Evolutionary conservation across 1,140 invertebrate genomes (phyloP), one percentile per base, ranked within the genome.

Genomic region (Mya arenaria): DNA sequence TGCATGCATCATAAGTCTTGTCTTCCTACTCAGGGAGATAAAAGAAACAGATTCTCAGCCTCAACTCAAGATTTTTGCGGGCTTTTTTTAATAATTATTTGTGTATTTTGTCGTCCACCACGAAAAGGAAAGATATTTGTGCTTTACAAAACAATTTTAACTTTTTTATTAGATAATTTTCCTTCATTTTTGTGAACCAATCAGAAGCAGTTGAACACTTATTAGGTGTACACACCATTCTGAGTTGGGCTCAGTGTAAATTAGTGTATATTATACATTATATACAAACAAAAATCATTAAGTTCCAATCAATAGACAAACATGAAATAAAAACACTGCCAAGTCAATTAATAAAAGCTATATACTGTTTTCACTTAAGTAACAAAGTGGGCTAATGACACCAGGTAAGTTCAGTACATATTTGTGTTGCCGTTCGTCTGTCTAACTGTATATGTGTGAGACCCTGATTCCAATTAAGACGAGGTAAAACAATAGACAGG

Each of bases 121-220:
- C n/a, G n/a, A n/a, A n/a, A n/a, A n/a, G n/a, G n/a, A n/a, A n/a
- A n/a, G n/a, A n/a, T n/a, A n/a, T n/a, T n/a, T n/a, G n/a, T n/a
- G n/a, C n/a, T n/a, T n/a, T n/a, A n/a, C n/a, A n/a, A 3, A 75
- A 34, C 3, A 30, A 39, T 32, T 37, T 28, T 4, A 13, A 37
- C 36, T 34, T 78, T 23, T 19, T 56, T 1, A 23, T 17, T 28
- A 32, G 8, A 62, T 60, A 75, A 62, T 62, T 75, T 39, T 75
- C 72, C 52, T 78, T 78, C 62, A 66, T 68, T 55, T 78, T 68
- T 10, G 10, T n/a, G n/a, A n/a, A n/a, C n/a, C n/a, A n/a, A n/a
- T n/a, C n/a, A n/a, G n/a, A n/a, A n/a, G n/a, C n/a, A n/a, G n/a
- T n/a, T n/a, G n/a, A n/a, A n/a, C n/a, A n/a, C n/a, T n/a, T n/a